Conservation (phyloP, 2,113 vertebrate species). For the Arothron firmamentum region DNA sequence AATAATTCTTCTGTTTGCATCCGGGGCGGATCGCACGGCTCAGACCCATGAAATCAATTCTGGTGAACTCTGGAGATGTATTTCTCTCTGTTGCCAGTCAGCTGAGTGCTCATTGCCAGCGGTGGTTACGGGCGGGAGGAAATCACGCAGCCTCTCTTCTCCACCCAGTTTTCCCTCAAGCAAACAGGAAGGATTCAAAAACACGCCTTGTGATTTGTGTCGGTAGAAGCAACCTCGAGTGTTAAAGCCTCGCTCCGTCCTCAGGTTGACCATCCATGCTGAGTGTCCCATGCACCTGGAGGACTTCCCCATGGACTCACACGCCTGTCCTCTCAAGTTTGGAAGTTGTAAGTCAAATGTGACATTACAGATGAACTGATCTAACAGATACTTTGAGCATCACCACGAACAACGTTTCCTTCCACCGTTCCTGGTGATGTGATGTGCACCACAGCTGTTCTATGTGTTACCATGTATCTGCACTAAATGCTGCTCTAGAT, state of each 20-base stretch:
- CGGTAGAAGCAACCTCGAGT: slow-evolving; percentile 3
- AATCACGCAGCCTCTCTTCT: background rate
- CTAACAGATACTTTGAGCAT: background rate
- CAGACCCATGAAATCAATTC: slow-evolving; percentile 21
- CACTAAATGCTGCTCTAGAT: too few species aligned
- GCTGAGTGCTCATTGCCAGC: slow-evolving; percentile 20
- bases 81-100: slow-evolving; percentile 12
- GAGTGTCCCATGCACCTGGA: slow-evolving; percentile 99
- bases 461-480: too few species aligned
- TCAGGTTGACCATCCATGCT: slow-evolving; percentile 93
- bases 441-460: too few species aligned
- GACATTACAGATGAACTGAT: too few species aligned
- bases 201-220: background rate
- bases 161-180: slow-evolving; percentile 1
- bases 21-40: slow-evolving; percentile 10
- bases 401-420: background rate
- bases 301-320: slow-evolving; percentile 98
- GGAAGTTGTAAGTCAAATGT: slow-evolving; percentile 90
- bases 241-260: background rate
- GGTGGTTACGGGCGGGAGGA: slow-evolving; percentile 2
- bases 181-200: background rate
- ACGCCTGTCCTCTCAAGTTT: slow-evolving; percentile 96
- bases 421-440: background rate
- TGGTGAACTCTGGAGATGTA: slow-evolving; percentile 7
- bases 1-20: slow-evolving; percentile 27